These are phyloP conservation scores for Lasiurus cinereus DNA, from an alignment of 2,113 vertebrate species.

Conservation along the genomic window DNA sequence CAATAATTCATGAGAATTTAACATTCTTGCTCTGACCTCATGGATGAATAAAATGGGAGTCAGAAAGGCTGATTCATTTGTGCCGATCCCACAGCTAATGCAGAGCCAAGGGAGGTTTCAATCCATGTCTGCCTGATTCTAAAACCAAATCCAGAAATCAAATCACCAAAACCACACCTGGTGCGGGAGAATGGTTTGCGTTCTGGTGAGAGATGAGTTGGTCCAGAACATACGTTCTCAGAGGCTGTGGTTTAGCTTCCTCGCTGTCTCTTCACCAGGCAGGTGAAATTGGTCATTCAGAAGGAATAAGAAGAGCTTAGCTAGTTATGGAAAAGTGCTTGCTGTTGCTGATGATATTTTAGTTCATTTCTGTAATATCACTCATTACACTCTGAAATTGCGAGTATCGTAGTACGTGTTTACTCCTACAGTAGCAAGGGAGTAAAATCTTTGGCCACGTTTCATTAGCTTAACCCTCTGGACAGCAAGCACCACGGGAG, in stretches of 20 bases:
- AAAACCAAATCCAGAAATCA: slow-evolving; percentile 43
- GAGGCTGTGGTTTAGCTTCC: background rate
- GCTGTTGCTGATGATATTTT: background rate
- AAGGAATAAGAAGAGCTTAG: background rate
- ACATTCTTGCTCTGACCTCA: background rate
- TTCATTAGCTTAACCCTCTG: background rate
- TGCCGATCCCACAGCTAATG: background rate
- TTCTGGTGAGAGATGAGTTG: background rate
- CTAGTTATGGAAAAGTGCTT: background rate
- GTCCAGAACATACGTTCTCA: background rate
- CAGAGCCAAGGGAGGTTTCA: background rate
- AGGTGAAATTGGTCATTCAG: background rate
- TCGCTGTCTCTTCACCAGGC: background rate
- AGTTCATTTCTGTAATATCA: background rate
- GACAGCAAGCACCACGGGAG: background rate
- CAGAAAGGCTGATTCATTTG: background rate
- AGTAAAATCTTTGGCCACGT: background rate
- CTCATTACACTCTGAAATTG: background rate
- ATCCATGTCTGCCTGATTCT: background rate
- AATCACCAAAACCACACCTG: background rate
- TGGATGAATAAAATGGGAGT: background rate
- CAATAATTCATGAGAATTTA: background rate
- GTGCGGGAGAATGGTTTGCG: background rate
- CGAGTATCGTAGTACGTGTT: background rate
- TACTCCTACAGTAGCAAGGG: background rate